These are phyloP conservation scores for Crotalus viridis DNA, from an alignment of 2,113 vertebrate genomes.

Conservation along the genomic window DNA sequence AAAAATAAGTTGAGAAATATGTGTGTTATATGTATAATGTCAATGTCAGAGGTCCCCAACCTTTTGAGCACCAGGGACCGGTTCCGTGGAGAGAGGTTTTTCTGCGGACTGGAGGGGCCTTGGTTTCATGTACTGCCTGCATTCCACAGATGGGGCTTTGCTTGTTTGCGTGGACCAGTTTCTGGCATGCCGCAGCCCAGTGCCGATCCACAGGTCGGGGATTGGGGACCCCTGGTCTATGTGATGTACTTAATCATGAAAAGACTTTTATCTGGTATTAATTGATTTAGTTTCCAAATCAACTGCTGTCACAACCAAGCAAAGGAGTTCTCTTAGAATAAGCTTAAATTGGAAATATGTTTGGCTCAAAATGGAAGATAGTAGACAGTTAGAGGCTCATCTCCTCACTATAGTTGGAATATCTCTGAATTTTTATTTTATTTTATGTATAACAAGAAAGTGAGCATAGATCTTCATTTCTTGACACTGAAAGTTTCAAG, in stretches of 20 bases:
- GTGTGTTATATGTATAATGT: neutral
- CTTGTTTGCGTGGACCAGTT: too few relatives aligned
- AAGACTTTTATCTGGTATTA: neutral
- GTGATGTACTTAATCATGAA: neutral
- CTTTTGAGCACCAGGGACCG: too few relatives aligned
- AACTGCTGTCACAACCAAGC: neutral
- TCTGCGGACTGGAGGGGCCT: too few relatives aligned
- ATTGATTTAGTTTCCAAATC: neutral
- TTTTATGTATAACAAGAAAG: neutral
- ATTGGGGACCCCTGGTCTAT: too few relatives aligned
- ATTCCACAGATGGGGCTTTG: too few relatives aligned
- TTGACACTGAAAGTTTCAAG: neutral
- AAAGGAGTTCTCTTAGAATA: neutral
- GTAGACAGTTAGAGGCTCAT: neutral
- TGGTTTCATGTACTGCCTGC: too few relatives aligned
- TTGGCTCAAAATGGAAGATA: neutral
- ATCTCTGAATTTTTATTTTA: neutral
- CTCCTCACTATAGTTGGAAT: neutral
- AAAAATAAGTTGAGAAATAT: neutral
- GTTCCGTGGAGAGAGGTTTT: too few relatives aligned
- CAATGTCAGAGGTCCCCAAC: too few relatives aligned
- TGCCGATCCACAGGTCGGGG: too few relatives aligned
- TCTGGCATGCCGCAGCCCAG: too few relatives aligned
- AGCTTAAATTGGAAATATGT: neutral
- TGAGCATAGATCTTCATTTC: neutral